Percentiles rank a stretch among this genome's conserved stretches.
These are phyloP conservation scores for Melipona beecheii DNA, from an alignment of 2,888 invertebrate species.

Conservation along the genomic window DNA sequence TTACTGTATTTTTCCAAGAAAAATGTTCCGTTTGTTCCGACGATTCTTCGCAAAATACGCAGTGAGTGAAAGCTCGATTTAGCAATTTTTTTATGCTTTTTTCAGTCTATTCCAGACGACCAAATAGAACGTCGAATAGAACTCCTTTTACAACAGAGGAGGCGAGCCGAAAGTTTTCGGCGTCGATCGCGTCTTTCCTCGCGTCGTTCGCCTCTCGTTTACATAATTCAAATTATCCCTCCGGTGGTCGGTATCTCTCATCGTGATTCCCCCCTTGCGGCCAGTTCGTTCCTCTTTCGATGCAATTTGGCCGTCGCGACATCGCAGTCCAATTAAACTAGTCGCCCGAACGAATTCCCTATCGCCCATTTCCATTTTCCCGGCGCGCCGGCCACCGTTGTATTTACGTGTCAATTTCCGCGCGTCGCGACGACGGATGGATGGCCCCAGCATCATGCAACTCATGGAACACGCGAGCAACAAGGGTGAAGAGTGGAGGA, in stretches of 20 bases:
- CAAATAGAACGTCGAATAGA: no score
- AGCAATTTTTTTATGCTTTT: no score
- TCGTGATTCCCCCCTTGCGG: constrained; percentile 29
- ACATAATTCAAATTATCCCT: constrained; percentile 42
- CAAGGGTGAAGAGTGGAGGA: not conserved
- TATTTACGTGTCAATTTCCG: constrained; percentile 73
- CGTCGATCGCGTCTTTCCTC: not conserved
- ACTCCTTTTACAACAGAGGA: no score
- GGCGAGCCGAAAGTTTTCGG: no score
- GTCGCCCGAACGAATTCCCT: constrained; percentile 66
- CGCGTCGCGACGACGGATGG: constrained; percentile 31
- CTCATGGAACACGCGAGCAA: not conserved
- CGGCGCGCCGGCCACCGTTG: constrained; percentile 45
- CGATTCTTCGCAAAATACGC: no score
- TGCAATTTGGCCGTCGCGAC: constrained; percentile 62
- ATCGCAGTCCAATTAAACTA: constrained; percentile 69
- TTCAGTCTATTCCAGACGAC: no score
- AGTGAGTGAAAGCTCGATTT: no score
- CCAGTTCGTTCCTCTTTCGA: constrained; percentile 32
- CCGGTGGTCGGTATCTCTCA: not conserved
- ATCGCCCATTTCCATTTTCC: constrained; percentile 65
- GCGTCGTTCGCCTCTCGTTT: constrained; percentile 11
- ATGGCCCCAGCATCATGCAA: not conserved
- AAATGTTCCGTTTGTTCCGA: no score
- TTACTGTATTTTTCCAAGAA: no score